phyloP scores from a whole-genome alignment of 1,140 invertebrate genomes.

The Chironomus striatipennis region DNA sequence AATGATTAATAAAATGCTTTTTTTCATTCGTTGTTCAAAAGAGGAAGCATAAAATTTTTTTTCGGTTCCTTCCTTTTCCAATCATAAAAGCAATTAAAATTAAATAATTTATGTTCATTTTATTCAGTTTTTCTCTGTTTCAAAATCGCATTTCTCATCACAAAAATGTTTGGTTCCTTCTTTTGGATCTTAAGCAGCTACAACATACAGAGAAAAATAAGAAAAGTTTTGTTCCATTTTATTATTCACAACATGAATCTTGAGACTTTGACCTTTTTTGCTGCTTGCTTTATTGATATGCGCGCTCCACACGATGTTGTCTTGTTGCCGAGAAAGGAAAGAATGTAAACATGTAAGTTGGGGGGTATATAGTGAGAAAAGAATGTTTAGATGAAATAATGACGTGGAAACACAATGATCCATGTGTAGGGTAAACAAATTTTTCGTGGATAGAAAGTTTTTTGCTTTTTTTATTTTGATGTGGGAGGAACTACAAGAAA shows the following conservation, averaged over 20 bases:
- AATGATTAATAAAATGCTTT: neutral
- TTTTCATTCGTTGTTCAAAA: neutral
- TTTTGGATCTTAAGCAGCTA: neutral
- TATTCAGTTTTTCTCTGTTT: too few relatives aligned
- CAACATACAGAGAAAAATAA: neutral
- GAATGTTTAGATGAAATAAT: too few relatives aligned
- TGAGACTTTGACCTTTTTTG: neutral
- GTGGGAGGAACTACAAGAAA: too few relatives aligned
- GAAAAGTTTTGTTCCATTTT: neutral
- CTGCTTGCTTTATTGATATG: neutral
- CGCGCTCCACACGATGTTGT: neutral
- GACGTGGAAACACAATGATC: too few relatives aligned
- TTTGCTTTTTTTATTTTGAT: too few relatives aligned
- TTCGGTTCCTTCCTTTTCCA: neutral
- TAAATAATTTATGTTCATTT: neutral
- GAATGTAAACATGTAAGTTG: too few relatives aligned
- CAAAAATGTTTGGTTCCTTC: neutral
- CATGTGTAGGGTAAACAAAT: too few relatives aligned
- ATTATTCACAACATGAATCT: conserved; percentile 1
- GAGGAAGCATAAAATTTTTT: neutral
- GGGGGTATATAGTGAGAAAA: too few relatives aligned
- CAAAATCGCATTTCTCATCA: too few relatives aligned
- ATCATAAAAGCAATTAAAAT: conserved; percentile 1
- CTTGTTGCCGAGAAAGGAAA: too few relatives aligned
- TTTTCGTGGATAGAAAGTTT: too few relatives aligned